Evolutionary conservation across 2,113 vertebrate genomes (phyloP).

Genomic region (Salvelinus alpinus): DNA sequence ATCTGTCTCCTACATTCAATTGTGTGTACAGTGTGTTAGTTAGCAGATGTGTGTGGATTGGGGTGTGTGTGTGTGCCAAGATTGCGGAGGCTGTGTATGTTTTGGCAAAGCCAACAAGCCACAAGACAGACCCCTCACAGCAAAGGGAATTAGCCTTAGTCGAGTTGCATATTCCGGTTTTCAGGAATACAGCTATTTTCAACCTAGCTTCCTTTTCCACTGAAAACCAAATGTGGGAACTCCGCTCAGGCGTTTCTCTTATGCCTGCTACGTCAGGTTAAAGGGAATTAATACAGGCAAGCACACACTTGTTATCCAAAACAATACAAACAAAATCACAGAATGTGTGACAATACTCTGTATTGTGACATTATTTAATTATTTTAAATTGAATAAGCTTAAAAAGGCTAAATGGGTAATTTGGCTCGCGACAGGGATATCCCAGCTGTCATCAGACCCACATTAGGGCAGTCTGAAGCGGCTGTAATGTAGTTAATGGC

Average conservation of each 20-base stretch:
- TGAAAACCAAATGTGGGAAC: no score
- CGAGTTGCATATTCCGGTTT: no score
- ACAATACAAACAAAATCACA: slow-evolving; percentile 12
- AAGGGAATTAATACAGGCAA: background rate
- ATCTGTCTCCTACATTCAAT: background rate
- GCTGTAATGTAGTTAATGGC: slow-evolving; percentile 33
- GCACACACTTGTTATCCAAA: background rate
- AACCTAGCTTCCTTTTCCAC: no score
- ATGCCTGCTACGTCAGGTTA: no score
- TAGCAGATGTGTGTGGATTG: background rate
- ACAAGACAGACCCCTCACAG: background rate
- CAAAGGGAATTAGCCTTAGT: background rate
- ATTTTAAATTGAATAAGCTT: slow-evolving; percentile 23
- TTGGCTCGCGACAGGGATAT: slow-evolving; percentile 24
- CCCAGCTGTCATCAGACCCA: slow-evolving; percentile 41
- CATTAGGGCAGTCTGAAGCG: slow-evolving; percentile 26
- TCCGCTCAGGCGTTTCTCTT: no score
- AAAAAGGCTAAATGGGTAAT: slow-evolving; percentile 36
- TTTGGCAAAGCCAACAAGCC: background rate
- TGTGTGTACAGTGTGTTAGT: background rate
- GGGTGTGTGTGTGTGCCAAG: no score
- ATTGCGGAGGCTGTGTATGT: background rate
- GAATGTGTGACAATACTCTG: background rate
- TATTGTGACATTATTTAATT: slow-evolving; percentile 4
- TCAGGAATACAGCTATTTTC: no score